Conservation (phyloP, 2,113 vertebrate genomes). For the Pelecanus crispus region DNA sequence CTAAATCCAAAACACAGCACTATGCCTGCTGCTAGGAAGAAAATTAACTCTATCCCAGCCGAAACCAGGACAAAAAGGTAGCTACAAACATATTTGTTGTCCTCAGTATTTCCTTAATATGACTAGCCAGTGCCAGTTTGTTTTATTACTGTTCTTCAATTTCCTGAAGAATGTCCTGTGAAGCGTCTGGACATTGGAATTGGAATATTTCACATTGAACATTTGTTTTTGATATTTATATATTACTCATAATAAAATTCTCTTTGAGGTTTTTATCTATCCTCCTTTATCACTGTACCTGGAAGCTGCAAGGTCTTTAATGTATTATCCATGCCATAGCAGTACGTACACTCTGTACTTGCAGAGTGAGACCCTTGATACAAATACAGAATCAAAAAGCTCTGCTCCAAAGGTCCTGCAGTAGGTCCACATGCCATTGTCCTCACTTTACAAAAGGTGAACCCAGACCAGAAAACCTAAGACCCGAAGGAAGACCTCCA, state of each 20-base stretch:
- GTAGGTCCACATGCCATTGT: background rate
- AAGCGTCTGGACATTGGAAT: background rate
- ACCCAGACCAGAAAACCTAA: background rate
- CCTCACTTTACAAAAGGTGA: background rate
- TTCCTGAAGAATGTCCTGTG: background rate
- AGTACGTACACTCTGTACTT: background rate
- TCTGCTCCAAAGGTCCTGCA: background rate
- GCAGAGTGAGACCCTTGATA: background rate
- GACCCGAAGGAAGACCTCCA: background rate
- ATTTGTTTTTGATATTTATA: slow-evolving; percentile 5
- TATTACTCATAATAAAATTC: slow-evolving; percentile 19
- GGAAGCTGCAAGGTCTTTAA: slow-evolving; percentile 18
- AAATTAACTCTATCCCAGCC: no score
- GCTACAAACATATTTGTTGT: background rate
- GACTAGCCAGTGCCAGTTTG: background rate
- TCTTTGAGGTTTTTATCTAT: slow-evolving; percentile 15
- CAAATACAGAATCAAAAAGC: background rate
- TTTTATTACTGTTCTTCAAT: background rate
- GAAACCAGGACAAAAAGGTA: no score
- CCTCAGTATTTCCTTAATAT: background rate
- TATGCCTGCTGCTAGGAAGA: no score
- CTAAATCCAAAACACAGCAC: no score
- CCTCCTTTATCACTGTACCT: slow-evolving; percentile 1
- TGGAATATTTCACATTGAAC: background rate
- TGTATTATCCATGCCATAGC: slow-evolving; percentile 25